A percentile compares a stretch with the other conserved stretches of the same genome.
Conservation (phyloP, 1,140 invertebrate genomes). For the Zaprionus capensis region DNA sequence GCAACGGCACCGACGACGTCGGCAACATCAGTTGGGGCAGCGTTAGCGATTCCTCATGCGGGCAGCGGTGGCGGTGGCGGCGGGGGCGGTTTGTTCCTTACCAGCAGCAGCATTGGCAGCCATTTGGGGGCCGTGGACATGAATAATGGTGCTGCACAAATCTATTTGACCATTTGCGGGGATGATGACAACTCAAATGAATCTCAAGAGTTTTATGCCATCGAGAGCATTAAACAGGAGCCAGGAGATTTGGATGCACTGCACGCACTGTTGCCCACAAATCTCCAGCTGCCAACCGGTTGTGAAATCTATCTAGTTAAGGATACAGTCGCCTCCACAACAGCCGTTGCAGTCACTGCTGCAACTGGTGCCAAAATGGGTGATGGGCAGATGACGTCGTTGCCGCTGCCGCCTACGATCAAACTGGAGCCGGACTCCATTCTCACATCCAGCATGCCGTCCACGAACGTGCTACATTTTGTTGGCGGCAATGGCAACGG, state of each 20-base stretch:
- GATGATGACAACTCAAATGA: constrained; percentile 71
- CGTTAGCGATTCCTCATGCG: neutral
- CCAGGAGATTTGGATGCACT: constrained; percentile 58
- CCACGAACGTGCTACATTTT: constrained; percentile 31
- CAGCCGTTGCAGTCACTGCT: constrained; percentile 12
- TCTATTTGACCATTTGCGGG: constrained; percentile 77
- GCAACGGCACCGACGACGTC: constrained; percentile 24
- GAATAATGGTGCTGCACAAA: constrained; percentile 64
- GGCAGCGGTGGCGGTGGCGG: neutral
- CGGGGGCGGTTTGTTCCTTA: neutral
- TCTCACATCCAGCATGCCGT: constrained; percentile 26
- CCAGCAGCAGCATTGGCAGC: constrained; percentile 12
- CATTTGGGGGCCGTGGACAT: constrained; percentile 25
- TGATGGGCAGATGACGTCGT: neutral
- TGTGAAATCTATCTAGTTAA: constrained; percentile 83
- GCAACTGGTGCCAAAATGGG: constrained; percentile 1
- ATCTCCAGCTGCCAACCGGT: constrained; percentile 75
- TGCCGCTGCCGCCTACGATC: constrained; percentile 29
- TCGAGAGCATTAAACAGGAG: constrained; percentile 74
- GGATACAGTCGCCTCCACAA: constrained; percentile 37
- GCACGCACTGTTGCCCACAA: constrained; percentile 65
- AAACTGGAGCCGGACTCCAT: constrained; percentile 66
- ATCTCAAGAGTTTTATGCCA: constrained; percentile 74
- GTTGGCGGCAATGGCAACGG: constrained; percentile 26
- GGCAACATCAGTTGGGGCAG: neutral